Percentiles rank a stretch among this genome's conserved stretches.
Evolutionary conservation across 2,888 invertebrate species (phyloP).

Genomic region (Agriopis marginaria): DNA sequence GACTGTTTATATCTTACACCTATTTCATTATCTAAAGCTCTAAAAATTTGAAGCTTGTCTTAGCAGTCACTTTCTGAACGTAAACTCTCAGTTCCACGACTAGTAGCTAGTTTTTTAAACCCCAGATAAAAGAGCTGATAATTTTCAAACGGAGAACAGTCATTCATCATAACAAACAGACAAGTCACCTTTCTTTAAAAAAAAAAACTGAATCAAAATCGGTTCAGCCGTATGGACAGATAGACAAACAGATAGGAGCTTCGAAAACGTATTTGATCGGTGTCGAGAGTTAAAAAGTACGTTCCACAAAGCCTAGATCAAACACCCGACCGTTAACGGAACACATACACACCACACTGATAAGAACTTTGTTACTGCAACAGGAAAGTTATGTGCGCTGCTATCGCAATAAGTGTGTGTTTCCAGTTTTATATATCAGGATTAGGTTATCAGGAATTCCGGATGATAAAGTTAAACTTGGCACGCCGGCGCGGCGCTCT

Average conservation of each 20-base stretch:
- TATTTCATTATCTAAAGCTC: not conserved
- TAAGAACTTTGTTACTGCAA: constrained; percentile 51
- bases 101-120: not conserved
- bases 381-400: constrained; percentile 68
- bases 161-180: too few relatives aligned
- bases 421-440: constrained; percentile 78
- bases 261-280: too few relatives aligned
- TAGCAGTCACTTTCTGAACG: too few relatives aligned
- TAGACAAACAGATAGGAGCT: too few relatives aligned
- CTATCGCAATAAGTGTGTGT: constrained; percentile 75
- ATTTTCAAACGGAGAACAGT: too few relatives aligned
- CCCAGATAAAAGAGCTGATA: too few relatives aligned
- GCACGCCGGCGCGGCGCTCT: constrained; percentile 58
- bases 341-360: constrained; percentile 19
- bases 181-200: too few relatives aligned
- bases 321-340: constrained; percentile 27
- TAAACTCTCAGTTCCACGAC: not conserved
- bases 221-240: too few relatives aligned
- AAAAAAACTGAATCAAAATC: too few relatives aligned
- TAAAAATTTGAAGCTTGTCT: too few relatives aligned
- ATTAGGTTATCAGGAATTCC: constrained; percentile 84
- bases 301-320: constrained; percentile 33
- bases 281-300: not conserved
- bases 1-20: not conserved
- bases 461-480: constrained; percentile 77